Base-by-base conservation (phyloP, 2,113 vertebrate genomes). In the Empidonax alnorum region DNA sequence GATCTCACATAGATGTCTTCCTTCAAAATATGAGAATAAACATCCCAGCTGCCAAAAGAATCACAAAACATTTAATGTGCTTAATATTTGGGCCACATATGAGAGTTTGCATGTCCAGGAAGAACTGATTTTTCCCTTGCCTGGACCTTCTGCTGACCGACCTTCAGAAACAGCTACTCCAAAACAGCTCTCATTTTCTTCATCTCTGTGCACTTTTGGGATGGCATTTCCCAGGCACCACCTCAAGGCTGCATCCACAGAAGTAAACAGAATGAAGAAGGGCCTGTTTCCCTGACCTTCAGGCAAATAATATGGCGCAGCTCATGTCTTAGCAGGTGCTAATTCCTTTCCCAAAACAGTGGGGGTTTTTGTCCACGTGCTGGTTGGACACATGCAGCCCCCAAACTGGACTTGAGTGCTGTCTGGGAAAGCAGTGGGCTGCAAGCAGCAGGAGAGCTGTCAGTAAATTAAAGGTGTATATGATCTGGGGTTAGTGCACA, bases 401-500 rank as follows among this genome's bases (percentile, higher is more conserved):
- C 39, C 46, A 35, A 41, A 52, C 30, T 37, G 35, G 46, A 75
- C 20, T 15, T 30, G 39, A 24, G 28, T 47, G 30, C 17, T 83
- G 10, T 31, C n/a, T 75, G 33, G 39, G 20, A n/a, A 10, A 41
- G 30, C 0, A 0, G 20, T 19, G n/a, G 24, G 12, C 39, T n/a
- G 39, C 9, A 39, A 46, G 24, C 42, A 30, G 25, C 41, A 75
- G 41, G 68, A 68, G 6, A 13, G 35, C 3, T 56, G 42, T 28
- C 53, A 56, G 53, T n/a, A 77, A 65, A 83, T 52, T 75, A 52
- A 31, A 0, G 1, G 33, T 39, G 19, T n/a, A 9, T 65, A 20
- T 39, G 14, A 65, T 76, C 14, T 62, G 28, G 24, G 42, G 24
- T 46, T 14, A 46, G 28, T n/a, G 56, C 33, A 63, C 35, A 82